phyloP scores from a whole-genome alignment of 2,888 invertebrate genomes.

The Lomographa bimaculata region DNA sequence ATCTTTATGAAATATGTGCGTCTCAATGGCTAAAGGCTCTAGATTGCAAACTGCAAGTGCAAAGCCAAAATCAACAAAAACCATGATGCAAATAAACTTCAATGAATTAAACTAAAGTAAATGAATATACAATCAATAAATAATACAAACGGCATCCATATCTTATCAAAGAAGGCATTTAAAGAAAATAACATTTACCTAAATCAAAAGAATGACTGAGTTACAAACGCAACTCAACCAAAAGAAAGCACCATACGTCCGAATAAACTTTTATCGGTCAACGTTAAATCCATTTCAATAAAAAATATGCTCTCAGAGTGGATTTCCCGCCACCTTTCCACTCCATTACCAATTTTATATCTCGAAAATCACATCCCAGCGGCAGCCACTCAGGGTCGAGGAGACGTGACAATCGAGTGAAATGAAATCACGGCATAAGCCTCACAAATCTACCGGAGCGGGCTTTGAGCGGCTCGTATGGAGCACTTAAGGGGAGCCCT shows the following conservation, averaged over 20 bases:
- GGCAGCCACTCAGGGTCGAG: conserved; percentile 60
- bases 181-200: too few species aligned
- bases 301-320: conserved; percentile 50
- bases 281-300: conserved; percentile 43
- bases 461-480: conserved; percentile 53
- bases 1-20: too few species aligned
- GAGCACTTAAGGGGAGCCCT: conserved; percentile 74
- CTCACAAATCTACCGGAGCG: conserved; percentile 68
- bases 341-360: conserved; percentile 80
- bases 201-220: too few species aligned
- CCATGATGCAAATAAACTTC: too few species aligned
- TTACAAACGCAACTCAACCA: too few species aligned
- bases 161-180: too few species aligned
- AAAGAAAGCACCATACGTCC: conserved; percentile 13
- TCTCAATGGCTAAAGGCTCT: too few species aligned
- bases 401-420: conserved; percentile 73
- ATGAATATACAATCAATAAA: too few species aligned
- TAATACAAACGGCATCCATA: too few species aligned
- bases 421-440: conserved; percentile 81
- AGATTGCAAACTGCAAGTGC: too few species aligned
- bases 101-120: too few species aligned
- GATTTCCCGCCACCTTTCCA: conserved; percentile 65
- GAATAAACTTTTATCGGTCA: conserved; percentile 35
- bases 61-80: too few species aligned
- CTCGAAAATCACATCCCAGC: conserved; percentile 70